These are phyloP conservation scores for Caenorhabditis remanei DNA, from an alignment of 1,140 invertebrate species.

Conservation along the genomic window DNA sequence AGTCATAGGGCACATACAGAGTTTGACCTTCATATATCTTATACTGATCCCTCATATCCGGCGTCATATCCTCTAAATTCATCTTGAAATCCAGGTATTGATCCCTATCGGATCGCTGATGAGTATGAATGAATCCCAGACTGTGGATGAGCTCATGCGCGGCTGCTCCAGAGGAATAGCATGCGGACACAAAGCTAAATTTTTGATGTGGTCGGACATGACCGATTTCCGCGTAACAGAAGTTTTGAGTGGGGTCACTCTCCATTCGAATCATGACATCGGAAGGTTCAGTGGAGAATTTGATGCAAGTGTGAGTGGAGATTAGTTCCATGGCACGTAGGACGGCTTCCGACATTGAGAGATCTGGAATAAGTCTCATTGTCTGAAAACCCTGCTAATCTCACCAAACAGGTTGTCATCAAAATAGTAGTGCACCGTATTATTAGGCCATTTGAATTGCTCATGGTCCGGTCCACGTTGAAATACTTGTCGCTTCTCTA, in stretches of 20 bases:
- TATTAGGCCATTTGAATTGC: conserved; percentile 5
- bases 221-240: not conserved
- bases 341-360: not conserved
- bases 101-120: conserved; percentile 20
- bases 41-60: not conserved
- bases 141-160: conserved; percentile 20
- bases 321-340: conserved; percentile 5
- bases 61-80: not conserved
- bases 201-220: not conserved
- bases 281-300: conserved; percentile 17
- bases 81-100: conserved; percentile 1
- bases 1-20: not conserved
- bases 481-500: not conserved
- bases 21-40: not conserved
- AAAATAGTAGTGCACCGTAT: conserved; percentile 27
- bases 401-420: not conserved
- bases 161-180: not conserved
- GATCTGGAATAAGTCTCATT: not conserved
- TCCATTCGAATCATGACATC: not conserved
- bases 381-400: not conserved
- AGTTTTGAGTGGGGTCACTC: not conserved
- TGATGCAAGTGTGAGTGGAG: conserved; percentile 16
- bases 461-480: not conserved
- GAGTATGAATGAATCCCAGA: conserved; percentile 13
- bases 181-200: not conserved